Evolutionary conservation across 2,888 invertebrate species (phyloP).

Genomic region (Ennomos erosarius): DNA sequence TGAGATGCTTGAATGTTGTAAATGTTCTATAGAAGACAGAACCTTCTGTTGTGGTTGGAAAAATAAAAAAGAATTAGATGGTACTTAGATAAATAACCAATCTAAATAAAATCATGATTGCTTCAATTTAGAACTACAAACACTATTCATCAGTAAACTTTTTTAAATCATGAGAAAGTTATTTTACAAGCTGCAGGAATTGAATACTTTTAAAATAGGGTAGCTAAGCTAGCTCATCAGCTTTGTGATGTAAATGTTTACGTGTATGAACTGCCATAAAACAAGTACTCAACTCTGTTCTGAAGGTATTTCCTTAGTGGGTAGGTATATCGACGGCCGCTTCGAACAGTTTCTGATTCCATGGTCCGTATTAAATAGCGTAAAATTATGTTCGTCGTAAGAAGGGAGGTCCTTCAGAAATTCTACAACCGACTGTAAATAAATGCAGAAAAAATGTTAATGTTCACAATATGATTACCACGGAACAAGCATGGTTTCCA

Average conservation of each 20-base stretch:
- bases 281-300: conserved; percentile 92
- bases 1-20: too few relatives aligned
- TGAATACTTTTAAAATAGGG: too few relatives aligned
- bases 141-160: conserved; percentile 4
- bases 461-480: conserved; percentile 35
- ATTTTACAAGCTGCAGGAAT: too few relatives aligned
- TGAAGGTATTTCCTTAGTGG: conserved; percentile 96
- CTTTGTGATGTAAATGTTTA: too few relatives aligned
- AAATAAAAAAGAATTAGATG: too few relatives aligned
- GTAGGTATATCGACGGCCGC: conserved; percentile 95
- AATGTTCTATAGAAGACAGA: too few relatives aligned
- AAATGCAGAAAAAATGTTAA: conserved; percentile 16
- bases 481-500: conserved; percentile 52
- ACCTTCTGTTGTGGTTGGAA: too few relatives aligned
- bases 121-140: neutral
- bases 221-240: too few relatives aligned
- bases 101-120: too few relatives aligned
- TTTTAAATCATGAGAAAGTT: too few relatives aligned
- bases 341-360: conserved; percentile 93
- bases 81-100: too few relatives aligned
- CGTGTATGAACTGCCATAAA: conserved; percentile 9
- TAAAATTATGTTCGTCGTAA: conserved; percentile 96
- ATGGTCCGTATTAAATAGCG: conserved; percentile 94
- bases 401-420: conserved; percentile 96
- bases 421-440: conserved; percentile 92